A percentile compares a stretch with the other conserved stretches of the same genome.
phyloP scores from a whole-genome alignment of 2,888 invertebrate genomes.

The Oligia fasciuncula region DNA sequence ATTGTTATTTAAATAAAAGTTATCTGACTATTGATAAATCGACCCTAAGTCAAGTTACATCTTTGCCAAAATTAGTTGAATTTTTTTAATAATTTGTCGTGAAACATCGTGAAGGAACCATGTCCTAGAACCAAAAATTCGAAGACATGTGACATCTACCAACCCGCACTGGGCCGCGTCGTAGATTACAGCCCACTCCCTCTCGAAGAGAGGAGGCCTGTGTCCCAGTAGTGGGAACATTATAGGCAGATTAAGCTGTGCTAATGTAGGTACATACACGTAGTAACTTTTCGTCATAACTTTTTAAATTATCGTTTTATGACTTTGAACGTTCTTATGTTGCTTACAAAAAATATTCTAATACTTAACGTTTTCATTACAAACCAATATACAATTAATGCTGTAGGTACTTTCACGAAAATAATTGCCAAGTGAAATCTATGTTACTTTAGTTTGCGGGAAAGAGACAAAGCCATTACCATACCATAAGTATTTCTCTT shows the following conservation, averaged over 20 bases:
- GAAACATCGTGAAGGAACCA: neutral
- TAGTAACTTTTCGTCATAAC: neutral
- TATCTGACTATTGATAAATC: neutral
- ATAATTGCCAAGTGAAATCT: constrained; percentile 17
- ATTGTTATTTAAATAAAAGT: neutral
- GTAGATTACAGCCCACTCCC: neutral
- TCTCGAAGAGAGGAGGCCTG: neutral
- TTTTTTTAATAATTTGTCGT: neutral
- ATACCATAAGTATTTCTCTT: neutral
- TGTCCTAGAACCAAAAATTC: neutral
- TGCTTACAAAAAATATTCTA: too few species aligned
- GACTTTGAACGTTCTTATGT: neutral
- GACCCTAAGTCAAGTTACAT: neutral
- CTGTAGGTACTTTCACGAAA: neutral
- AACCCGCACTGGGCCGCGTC: neutral
- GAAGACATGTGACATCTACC: neutral
- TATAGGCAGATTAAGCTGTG: neutral
- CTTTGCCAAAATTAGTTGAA: neutral
- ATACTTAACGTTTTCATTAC: neutral
- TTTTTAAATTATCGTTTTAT: neutral
- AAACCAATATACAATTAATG: constrained; percentile 3
- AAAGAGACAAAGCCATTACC: constrained; percentile 7
- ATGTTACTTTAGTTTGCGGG: constrained; percentile 4
- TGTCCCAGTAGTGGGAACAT: neutral
- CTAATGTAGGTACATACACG: too few species aligned